Base-by-base conservation (phyloP, 2,797 vertebrate species). In the Urophycis tenuis region DNA sequence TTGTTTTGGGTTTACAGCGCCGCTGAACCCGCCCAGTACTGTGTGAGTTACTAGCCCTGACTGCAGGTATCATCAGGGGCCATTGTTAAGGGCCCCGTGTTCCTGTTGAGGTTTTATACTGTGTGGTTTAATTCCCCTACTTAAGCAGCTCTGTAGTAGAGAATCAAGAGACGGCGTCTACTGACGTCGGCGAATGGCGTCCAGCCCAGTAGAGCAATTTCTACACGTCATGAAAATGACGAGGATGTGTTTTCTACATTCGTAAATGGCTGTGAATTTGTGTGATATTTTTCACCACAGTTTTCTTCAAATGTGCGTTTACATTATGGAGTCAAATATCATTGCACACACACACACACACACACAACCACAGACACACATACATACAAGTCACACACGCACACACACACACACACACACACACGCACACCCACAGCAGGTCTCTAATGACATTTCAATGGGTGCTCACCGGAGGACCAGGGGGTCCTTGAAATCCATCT, bases 401-500 rank as follows among this genome's bases (percentile, higher is more conserved):
- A 60, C 22, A 60, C 53, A 60, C 53, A 60, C 22, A 60, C 53
- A 60, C 49, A 60, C 22, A 60, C 49, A 22, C 19, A 22, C 49
- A 14, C 49, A 25, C 53, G 25, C 22, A 60, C 53, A 64, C 8
- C 10, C 53, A 25, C 53, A 49, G 41, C 19, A 49, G 41, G n/a
- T 64, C 53, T 29, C 53, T 64, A 5, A 67, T n/a, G 60, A 29
- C 25, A 67, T 67, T 30, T 67, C 10, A 8, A 29, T 9, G 60
- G 79, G 34, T 74, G 92, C 92, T 92, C 85, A 95, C 94, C 69
- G 89, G 90, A 75, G 88, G 90, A 76, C 92, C 93, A 72, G 87
- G 85, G 12, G 91, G 89, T 12, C 94, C 93, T 81, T 88, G 81
- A 70, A 92, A 93, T 69, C 94, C 94, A 81, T 90, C 88, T 35